Evolutionary conservation across 1,140 invertebrate genomes (phyloP).

Genomic region (Megathymus violae): DNA sequence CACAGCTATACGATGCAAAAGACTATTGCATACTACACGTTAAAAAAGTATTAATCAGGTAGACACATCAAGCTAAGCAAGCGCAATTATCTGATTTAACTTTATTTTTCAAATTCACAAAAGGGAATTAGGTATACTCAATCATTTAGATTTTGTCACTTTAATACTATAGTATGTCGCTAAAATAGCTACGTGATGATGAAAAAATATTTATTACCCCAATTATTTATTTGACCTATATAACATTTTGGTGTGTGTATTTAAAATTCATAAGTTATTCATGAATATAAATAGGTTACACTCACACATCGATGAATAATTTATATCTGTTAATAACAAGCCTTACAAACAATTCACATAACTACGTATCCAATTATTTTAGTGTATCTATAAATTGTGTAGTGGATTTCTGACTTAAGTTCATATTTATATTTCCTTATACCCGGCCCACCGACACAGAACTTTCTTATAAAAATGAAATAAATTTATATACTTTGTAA

Average conservation of each 20-base stretch:
- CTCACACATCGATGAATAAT: background rate
- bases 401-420: too few relatives aligned
- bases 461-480: too few relatives aligned
- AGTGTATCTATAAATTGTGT: background rate
- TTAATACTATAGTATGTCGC: too few relatives aligned
- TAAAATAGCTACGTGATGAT: too few relatives aligned
- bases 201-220: background rate
- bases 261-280: background rate
- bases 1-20: too few relatives aligned
- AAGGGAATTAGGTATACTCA: background rate
- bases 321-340: background rate
- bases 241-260: background rate
- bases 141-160: background rate
- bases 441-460: too few relatives aligned
- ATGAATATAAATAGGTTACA: background rate
- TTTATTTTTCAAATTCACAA: background rate
- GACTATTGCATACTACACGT: background rate
- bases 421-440: too few relatives aligned
- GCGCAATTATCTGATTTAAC: conserved; percentile 6
- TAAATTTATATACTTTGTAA: too few relatives aligned
- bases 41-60: background rate
- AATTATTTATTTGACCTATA: background rate
- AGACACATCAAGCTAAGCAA: background rate
- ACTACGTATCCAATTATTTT: background rate
- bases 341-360: background rate